Conservation (phyloP, 2,888 invertebrate genomes). For the Sympetrum striolatum region DNA sequence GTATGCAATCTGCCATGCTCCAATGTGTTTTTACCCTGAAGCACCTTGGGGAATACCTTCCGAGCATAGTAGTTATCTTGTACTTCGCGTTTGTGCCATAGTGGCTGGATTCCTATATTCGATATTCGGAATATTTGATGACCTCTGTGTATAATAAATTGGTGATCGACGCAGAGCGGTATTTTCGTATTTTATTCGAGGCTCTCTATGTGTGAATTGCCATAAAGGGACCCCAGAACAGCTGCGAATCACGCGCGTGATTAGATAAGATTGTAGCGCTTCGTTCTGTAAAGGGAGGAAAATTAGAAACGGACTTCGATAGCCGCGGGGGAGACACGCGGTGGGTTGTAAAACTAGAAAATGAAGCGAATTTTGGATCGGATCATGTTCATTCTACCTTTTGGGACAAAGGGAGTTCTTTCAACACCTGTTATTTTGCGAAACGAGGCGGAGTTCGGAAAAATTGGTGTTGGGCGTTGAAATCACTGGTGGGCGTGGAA, state of each 20-base stretch:
- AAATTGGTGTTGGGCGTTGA: not conserved
- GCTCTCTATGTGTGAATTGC: too few species aligned
- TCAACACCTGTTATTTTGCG: not conserved
- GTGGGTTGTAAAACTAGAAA: not conserved
- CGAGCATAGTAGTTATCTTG: too few species aligned
- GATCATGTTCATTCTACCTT: too few species aligned
- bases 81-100: too few species aligned
- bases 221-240: not conserved
- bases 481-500: not conserved
- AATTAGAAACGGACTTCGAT: not conserved
- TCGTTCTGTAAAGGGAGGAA: not conserved
- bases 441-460: not conserved
- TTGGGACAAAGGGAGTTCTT: not conserved
- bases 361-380: not conserved
- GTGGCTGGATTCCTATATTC: too few species aligned
- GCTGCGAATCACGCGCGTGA: not conserved
- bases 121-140: too few species aligned
- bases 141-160: not conserved
- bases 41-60: too few species aligned
- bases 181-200: not conserved
- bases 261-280: not conserved
- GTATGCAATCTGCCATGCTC: too few species aligned
- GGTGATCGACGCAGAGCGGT: not conserved
- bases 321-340: not conserved
- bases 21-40: too few species aligned